A percentile compares a stretch with the other conserved stretches of the same genome.
phyloP scores from a whole-genome alignment of 2,113 vertebrate species.

The Python bivittatus region DNA sequence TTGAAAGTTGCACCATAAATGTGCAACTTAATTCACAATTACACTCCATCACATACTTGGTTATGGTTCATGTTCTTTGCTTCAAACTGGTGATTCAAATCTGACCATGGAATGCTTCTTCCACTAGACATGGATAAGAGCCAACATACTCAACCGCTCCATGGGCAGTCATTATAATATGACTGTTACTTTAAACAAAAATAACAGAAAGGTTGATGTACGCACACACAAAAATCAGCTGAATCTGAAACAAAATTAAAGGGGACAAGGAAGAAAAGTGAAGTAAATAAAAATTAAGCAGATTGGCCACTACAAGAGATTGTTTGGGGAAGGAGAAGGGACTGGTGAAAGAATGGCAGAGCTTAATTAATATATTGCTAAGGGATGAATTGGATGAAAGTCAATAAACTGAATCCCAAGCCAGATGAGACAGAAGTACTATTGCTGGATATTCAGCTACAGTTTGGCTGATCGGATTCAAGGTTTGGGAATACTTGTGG shows the following conservation, averaged over 20 bases:
- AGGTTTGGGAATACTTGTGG: background rate
- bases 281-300: background rate
- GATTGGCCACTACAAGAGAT: background rate
- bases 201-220: background rate
- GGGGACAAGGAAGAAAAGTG: background rate
- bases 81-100: background rate
- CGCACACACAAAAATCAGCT: background rate
- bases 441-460: background rate
- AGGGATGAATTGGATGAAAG: background rate
- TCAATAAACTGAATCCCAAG: background rate
- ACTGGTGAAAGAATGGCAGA: no score
- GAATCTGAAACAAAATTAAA: background rate
- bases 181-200: background rate
- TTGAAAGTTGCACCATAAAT: slow-evolving; percentile 8
- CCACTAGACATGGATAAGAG: background rate
- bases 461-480: background rate
- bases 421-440: background rate
- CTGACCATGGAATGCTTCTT: background rate
- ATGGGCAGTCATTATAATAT: background rate
- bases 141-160: background rate
- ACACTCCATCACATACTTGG: background rate
- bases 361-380: background rate
- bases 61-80: background rate
- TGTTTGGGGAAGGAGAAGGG: background rate
- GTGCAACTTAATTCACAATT: slow-evolving; percentile 7